phyloP scores from a whole-genome alignment of 2,797 vertebrate species.

The Aplochiton taeniatus region DNA sequence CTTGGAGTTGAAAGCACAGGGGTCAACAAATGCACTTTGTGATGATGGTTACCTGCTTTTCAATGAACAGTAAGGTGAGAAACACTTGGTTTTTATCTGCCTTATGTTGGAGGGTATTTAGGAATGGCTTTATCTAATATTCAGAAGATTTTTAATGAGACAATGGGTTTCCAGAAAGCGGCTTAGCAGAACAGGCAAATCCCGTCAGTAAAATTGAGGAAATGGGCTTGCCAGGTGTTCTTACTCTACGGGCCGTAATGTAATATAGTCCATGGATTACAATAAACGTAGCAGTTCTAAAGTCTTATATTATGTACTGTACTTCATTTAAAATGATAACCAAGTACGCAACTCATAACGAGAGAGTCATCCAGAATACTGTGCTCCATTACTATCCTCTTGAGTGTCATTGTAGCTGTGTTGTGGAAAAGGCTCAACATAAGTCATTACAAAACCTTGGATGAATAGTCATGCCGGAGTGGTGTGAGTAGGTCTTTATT shows the following conservation, averaged over 20 bases:
- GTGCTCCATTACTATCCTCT: neutral
- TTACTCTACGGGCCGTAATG: slow-evolving; percentile 20
- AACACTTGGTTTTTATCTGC: slow-evolving; percentile 49
- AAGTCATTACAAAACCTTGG: neutral
- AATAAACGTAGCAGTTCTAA: slow-evolving; percentile 52
- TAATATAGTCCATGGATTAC: slow-evolving; percentile 43
- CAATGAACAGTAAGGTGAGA: slow-evolving; percentile 65
- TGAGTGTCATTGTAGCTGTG: neutral
- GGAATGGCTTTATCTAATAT: slow-evolving; percentile 68
- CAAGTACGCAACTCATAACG: neutral
- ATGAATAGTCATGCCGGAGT: neutral
- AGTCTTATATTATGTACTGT: neutral
- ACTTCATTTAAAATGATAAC: neutral
- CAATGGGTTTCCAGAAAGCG: slow-evolving; percentile 62
- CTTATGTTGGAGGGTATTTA: slow-evolving; percentile 41
- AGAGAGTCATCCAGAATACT: neutral
- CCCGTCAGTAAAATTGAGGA: slow-evolving; percentile 59
- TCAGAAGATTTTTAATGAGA: slow-evolving; percentile 67
- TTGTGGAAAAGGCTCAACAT: neutral
- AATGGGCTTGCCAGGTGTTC: slow-evolving; percentile 57
- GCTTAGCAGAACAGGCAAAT: slow-evolving; percentile 56
- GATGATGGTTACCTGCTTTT: slow-evolving; percentile 65
- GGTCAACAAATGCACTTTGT: slow-evolving; percentile 54
- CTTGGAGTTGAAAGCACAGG: slow-evolving; percentile 60
- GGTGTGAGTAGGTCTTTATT: neutral